Evolutionary conservation across 2,888 invertebrate genomes (phyloP).

Genomic region (Andrena flavipes): DNA sequence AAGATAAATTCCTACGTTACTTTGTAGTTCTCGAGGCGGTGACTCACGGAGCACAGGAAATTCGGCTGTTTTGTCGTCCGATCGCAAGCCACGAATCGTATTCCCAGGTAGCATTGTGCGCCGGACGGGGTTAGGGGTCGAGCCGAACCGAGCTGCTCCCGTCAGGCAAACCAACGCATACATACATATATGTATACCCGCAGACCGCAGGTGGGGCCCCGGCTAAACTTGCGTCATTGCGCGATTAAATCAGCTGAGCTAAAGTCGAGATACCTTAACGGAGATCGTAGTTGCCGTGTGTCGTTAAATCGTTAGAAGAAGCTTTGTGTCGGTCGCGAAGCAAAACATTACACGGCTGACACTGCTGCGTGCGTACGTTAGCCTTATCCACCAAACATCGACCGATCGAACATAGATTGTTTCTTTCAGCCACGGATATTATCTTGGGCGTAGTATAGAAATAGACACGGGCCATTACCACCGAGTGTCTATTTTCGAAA

Average conservation of each 20-base stretch:
- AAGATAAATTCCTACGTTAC: neutral
- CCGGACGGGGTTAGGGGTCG: slow-evolving; percentile 7
- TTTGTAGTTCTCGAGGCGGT: too few species aligned
- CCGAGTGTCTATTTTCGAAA: slow-evolving; percentile 31
- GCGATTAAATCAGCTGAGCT: slow-evolving; percentile 32
- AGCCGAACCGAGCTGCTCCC: slow-evolving; percentile 5
- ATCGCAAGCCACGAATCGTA: neutral
- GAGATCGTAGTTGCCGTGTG: neutral
- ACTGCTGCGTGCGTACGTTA: neutral
- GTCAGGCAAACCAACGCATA: neutral
- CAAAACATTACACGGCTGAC: neutral
- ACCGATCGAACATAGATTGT: neutral
- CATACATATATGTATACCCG: too few species aligned
- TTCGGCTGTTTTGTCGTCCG: neutral
- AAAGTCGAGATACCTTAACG: neutral
- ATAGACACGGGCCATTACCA: slow-evolving; percentile 12
- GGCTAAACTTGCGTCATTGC: slow-evolving; percentile 12
- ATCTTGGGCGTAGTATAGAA: neutral
- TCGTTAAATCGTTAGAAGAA: neutral
- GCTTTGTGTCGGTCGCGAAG: neutral
- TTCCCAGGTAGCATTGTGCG: neutral
- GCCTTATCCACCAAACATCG: neutral
- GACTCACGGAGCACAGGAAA: neutral
- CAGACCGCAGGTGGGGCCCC: slow-evolving; percentile 18
- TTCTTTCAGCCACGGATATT: neutral